These are phyloP conservation scores for Drosophila pseudotalamancana DNA, from an alignment of 2,888 invertebrate species.

Conservation along the genomic window DNA sequence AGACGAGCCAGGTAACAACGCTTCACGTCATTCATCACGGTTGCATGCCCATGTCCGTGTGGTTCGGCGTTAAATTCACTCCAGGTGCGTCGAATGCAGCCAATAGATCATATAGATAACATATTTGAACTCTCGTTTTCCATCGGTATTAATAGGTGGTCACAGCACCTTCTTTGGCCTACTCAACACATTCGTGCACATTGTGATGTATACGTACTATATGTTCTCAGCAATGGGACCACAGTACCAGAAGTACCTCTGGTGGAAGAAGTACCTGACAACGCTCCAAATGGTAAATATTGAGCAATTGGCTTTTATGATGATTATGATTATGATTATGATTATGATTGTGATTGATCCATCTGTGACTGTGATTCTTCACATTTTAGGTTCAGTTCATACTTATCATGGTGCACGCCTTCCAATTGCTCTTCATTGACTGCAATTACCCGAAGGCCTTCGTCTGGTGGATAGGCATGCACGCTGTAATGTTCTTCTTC, in stretches of 20 bases:
- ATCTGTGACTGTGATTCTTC: background rate
- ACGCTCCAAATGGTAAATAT: conserved; percentile 93
- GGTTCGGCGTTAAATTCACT: conserved; percentile 98
- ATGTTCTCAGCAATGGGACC: conserved; percentile 96
- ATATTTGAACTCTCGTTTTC: background rate
- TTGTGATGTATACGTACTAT: conserved; percentile 98
- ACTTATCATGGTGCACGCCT: conserved; percentile 95
- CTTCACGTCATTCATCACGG: conserved; percentile 98
- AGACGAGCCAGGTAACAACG: conserved; percentile 95
- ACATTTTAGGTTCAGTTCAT: conserved; percentile 92
- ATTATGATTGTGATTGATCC: background rate
- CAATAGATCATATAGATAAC: background rate
- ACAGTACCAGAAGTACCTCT: conserved; percentile 92
- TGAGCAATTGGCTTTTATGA: too few relatives aligned
- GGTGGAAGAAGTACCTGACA: conserved; percentile 98
- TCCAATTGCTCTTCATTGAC: conserved; percentile 95
- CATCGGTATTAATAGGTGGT: conserved; percentile 88
- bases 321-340: too few relatives aligned
- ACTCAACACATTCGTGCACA: conserved; percentile 98
- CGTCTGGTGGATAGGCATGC: conserved; percentile 98
- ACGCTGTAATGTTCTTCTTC: conserved; percentile 98
- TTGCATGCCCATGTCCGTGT: conserved; percentile 98
- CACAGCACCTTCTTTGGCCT: conserved; percentile 98
- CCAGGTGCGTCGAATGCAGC: conserved; percentile 87
- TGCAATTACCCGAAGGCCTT: conserved; percentile 97